Percentiles rank a stretch among this genome's conserved stretches.
Evolutionary conservation across 2,888 invertebrate species (phyloP).

Genomic region (Cryptosula pallasiana): DNA sequence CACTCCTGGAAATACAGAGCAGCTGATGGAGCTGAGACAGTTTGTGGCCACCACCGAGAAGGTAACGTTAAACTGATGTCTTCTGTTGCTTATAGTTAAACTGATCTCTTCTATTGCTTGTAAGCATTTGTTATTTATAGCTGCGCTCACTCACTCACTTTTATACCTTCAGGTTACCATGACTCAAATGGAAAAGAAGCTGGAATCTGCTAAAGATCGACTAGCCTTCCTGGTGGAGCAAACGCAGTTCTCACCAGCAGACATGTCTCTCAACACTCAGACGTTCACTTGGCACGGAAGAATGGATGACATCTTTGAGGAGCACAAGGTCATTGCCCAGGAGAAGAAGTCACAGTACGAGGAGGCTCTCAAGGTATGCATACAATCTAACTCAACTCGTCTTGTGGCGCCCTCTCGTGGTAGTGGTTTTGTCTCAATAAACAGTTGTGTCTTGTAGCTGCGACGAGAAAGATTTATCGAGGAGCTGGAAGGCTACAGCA

Average conservation of each 20-base stretch:
- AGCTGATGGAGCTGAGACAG: slow-evolving; percentile 75
- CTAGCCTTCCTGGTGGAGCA: slow-evolving; percentile 81
- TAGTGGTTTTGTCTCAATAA: background rate
- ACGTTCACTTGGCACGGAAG: slow-evolving; percentile 82
- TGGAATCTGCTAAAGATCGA: slow-evolving; percentile 57
- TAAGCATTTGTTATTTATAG: too few species aligned
- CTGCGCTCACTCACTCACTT: too few species aligned
- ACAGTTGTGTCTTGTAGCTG: slow-evolving; percentile 41
- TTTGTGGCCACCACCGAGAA: slow-evolving; percentile 73
- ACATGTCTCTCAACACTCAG: slow-evolving; percentile 81
- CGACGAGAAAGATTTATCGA: slow-evolving; percentile 76
- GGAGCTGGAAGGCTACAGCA: slow-evolving; percentile 72
- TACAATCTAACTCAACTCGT: background rate
- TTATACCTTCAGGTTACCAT: slow-evolving; percentile 52
- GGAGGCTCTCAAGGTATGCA: slow-evolving; percentile 65
- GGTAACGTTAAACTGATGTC: too few species aligned
- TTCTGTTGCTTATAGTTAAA: too few species aligned
- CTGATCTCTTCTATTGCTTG: too few species aligned
- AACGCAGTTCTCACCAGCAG: slow-evolving; percentile 70
- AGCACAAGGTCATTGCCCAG: slow-evolving; percentile 72
- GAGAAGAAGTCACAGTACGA: slow-evolving; percentile 82
- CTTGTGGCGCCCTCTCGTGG: background rate
- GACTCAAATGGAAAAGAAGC: slow-evolving; percentile 69
- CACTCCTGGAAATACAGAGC: slow-evolving; percentile 75
- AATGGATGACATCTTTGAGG: slow-evolving; percentile 74